phyloP scores from a whole-genome alignment of 2,888 invertebrate genomes.

The Meteorus cinctellus region DNA sequence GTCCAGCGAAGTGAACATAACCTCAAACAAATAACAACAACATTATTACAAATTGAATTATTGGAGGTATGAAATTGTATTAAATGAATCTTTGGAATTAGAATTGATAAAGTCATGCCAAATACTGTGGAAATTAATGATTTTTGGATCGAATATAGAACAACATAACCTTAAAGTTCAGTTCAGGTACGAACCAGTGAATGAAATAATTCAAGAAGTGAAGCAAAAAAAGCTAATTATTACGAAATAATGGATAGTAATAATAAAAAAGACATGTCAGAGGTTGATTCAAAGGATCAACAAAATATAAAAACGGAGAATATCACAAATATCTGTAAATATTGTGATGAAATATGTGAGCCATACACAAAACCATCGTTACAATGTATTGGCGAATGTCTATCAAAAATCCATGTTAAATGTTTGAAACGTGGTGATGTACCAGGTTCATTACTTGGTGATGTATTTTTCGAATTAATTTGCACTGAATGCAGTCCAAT shows the following conservation, averaged over 20 bases:
- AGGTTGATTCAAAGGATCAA: conserved; percentile 20
- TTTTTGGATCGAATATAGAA: neutral
- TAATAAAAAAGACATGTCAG: too few relatives aligned
- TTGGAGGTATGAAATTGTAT: too few relatives aligned
- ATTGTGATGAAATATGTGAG: conserved; percentile 76
- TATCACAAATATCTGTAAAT: conserved; percentile 75
- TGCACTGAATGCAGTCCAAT: conserved; percentile 80
- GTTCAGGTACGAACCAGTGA: too few relatives aligned
- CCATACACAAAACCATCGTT: conserved; percentile 78
- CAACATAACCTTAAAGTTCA: neutral
- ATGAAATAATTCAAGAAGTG: neutral
- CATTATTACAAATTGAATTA: neutral
- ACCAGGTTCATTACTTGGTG: conserved; percentile 83
- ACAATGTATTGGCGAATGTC: conserved; percentile 77
- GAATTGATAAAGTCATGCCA: too few relatives aligned
- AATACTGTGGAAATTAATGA: too few relatives aligned
- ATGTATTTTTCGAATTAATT: conserved; percentile 84
- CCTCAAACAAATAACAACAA: neutral
- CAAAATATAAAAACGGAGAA: conserved; percentile 30
- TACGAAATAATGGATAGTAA: neutral
- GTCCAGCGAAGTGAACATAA: neutral
- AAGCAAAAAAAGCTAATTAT: neutral
- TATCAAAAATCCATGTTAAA: conserved; percentile 78
- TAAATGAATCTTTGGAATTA: too few relatives aligned
- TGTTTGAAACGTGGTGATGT: conserved; percentile 81